Evolutionary conservation across 2,888 invertebrate species (phyloP), one percentile per base, ranked within the genome.

Genomic region (Charanyca ferruginea): DNA sequence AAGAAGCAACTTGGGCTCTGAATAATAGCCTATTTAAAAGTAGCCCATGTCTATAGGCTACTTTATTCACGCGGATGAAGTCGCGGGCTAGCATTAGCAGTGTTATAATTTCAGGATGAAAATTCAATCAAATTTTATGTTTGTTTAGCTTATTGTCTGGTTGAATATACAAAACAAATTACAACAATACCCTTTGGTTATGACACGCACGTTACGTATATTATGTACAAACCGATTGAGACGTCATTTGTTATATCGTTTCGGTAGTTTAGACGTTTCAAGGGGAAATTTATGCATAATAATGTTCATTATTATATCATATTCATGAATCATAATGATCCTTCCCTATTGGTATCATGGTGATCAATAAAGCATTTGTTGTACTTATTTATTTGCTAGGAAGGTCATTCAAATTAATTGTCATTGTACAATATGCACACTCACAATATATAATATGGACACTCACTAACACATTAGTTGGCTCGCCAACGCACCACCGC

Each of bases 181-280:
- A 67, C 22, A 42, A 55, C 45, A 68, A 54, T 68, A 18, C n/a
- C 20, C 18, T 57, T 48, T 32, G 45, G 48, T 49, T 53, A 71
- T 44, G 23, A 67, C 49, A 80, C 71, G 71, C 77, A 80, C 54
- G 22, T 55, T 38, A 53, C 52, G 51, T 52, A 51, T n/a, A n/a
- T n/a, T n/a, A n/a, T n/a, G n/a, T 28, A 72, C 25, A 54, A 78
- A 64, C 62, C 47, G 49, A 65, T 57, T 47, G 58, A 62, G 28
- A 80, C 42, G 25, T 77, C 64, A 77, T 80, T 77, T 72, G 22
- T 65, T 48, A 60, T 57, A 66, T 47, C 20, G 32, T 66, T 72
- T 52, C 28, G 23, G 47, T 52, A 42, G 18, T 49, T 61, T 48
- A 41, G 45, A 61, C 35, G 32, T 4, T 53, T 69, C 18, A 47